Evolutionary conservation across 2,888 invertebrate genomes (phyloP).

Genomic region (Vesta saturnalis): DNA sequence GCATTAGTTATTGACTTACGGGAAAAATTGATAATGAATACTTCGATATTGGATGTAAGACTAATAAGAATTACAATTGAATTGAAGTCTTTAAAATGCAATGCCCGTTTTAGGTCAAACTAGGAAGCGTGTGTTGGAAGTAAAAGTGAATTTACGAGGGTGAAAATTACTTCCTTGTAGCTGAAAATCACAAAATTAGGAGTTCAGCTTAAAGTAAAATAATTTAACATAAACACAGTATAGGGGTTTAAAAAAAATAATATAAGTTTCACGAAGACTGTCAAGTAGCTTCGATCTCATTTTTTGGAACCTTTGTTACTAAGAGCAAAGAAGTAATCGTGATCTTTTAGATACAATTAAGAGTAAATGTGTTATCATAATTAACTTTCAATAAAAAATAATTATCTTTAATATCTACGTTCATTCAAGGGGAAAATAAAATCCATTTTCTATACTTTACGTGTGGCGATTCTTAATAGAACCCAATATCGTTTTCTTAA

Average conservation of each 20-base stretch:
- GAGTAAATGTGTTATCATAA: not conserved
- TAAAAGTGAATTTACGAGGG: slow-evolving; percentile 15
- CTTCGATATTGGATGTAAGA: not conserved
- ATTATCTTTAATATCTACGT: slow-evolving; percentile 8
- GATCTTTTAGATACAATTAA: too few relatives aligned
- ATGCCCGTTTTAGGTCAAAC: slow-evolving; percentile 17
- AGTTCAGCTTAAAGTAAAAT: not conserved
- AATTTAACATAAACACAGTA: slow-evolving; percentile 1
- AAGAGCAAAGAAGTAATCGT: too few relatives aligned
- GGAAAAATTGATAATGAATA: not conserved
- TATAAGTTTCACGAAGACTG: too few relatives aligned
- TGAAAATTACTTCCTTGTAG: slow-evolving; percentile 16
- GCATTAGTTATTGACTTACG: too few relatives aligned
- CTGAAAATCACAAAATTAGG: slow-evolving; percentile 14
- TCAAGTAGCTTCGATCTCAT: too few relatives aligned
- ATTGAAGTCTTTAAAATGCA: slow-evolving; percentile 12
- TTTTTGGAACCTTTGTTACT: too few relatives aligned
- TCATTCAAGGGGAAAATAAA: slow-evolving; percentile 11
- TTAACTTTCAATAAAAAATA: slow-evolving; percentile 1
- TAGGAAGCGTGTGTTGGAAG: slow-evolving; percentile 8
- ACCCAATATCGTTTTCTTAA: slow-evolving; percentile 27
- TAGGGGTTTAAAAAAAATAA: too few relatives aligned
- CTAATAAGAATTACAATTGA: slow-evolving; percentile 15
- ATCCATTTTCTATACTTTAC: slow-evolving; percentile 15
- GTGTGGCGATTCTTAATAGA: slow-evolving; percentile 24